Evolutionary conservation across 2,888 invertebrate species (phyloP).

Genomic region (Apomyelois bistriatella): DNA sequence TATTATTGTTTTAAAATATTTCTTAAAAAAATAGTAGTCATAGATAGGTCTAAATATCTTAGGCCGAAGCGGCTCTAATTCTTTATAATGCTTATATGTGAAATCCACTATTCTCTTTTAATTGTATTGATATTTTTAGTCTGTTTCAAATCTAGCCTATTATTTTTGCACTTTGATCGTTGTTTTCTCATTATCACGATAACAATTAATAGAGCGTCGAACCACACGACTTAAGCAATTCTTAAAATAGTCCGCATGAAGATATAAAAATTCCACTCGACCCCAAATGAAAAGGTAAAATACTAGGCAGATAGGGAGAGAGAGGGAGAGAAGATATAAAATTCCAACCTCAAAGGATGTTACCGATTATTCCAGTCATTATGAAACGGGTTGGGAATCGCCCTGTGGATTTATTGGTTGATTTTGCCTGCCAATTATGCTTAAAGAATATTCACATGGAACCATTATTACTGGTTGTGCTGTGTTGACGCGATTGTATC

Average conservation of each 20-base stretch:
- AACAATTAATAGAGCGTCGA: conserved; percentile 2
- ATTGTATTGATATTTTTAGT: no score
- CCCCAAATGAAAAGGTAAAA: no score
- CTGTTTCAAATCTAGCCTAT: no score
- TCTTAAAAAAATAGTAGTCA: no score
- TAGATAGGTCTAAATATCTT: no score
- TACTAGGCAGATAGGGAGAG: no score
- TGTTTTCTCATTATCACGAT: conserved; percentile 2
- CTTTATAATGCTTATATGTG: no score
- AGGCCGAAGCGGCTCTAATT: no score
- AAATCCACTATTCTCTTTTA: no score
- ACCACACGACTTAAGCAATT: conserved; percentile 8
- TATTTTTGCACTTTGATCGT: background rate
- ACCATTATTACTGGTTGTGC: background rate
- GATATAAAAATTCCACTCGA: conserved; percentile 31
- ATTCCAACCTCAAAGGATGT: conserved; percentile 60
- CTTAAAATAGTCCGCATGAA: conserved; percentile 28
- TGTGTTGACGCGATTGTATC: no score
- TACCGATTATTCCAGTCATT: conserved; percentile 61
- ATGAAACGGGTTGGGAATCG: conserved; percentile 31
- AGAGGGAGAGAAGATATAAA: no score
- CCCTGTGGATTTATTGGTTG: conserved; percentile 45
- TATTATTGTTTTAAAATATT: no score
- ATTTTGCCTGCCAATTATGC: conserved; percentile 45
- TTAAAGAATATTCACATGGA: conserved; percentile 16